Conservation (phyloP, 2,797 vertebrate genomes). For the Rhodeus uyekii region DNA sequence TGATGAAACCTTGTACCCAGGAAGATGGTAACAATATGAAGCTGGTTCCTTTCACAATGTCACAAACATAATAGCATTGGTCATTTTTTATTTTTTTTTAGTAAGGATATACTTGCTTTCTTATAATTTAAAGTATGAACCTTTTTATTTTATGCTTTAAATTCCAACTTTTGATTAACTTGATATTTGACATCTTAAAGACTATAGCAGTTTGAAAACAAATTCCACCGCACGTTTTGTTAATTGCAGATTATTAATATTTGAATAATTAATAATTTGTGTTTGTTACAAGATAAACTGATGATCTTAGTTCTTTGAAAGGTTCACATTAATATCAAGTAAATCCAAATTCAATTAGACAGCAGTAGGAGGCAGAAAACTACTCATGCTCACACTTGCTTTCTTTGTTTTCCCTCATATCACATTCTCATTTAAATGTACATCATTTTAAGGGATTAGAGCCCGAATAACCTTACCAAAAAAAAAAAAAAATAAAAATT, state of each 20-base stretch:
- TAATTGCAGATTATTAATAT: background rate
- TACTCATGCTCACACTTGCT: background rate
- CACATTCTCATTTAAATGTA: background rate
- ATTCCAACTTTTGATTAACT: background rate
- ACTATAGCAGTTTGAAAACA: background rate
- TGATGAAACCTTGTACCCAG: background rate
- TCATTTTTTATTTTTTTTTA: too few species aligned
- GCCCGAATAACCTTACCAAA: background rate
- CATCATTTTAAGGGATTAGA: background rate
- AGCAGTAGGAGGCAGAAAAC: conserved; percentile 27
- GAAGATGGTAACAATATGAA: background rate
- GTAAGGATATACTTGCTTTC: background rate
- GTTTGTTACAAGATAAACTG: conserved; percentile 28
- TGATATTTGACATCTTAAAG: background rate
- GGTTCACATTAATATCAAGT: conserved; percentile 34
- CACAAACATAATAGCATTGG: background rate
- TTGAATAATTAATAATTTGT: background rate
- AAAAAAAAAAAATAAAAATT: too few species aligned
- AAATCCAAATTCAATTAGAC: conserved; percentile 42
- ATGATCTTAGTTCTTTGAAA: conserved; percentile 32
- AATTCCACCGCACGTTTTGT: background rate
- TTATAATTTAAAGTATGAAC: background rate
- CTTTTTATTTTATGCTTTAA: background rate
- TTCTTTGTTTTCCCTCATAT: background rate
- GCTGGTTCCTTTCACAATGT: background rate